Percentiles rank a stretch among this genome's conserved stretches.
These are phyloP conservation scores for Urophycis tenuis DNA, from an alignment of 2,797 vertebrate genomes.

Conservation along the genomic window DNA sequence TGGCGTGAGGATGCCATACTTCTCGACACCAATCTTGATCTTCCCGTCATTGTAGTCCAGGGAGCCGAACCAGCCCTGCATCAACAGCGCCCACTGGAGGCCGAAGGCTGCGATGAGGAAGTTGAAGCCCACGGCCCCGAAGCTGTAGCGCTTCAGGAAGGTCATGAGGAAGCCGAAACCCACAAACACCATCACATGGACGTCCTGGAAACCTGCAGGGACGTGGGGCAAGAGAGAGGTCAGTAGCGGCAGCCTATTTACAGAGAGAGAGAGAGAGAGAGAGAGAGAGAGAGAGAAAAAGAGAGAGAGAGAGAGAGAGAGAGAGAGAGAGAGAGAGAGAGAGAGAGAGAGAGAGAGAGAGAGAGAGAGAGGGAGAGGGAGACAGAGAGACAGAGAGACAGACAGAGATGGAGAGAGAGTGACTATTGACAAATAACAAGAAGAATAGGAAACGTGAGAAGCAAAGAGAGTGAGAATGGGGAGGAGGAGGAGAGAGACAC, in stretches of 20 bases:
- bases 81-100: slow-evolving; percentile 91
- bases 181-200: slow-evolving; percentile 97
- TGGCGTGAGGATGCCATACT: slow-evolving; percentile 59
- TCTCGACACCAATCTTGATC: slow-evolving; percentile 83
- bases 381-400: background rate
- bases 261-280: background rate
- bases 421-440: background rate
- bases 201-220: slow-evolving; percentile 89
- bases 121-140: slow-evolving; percentile 87
- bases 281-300: background rate
- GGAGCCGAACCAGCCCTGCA: slow-evolving; percentile 93
- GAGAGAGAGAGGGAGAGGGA: background rate
- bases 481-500: background rate
- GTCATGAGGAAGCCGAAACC: slow-evolving; percentile 98
- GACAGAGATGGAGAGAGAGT: background rate
- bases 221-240: too few species aligned
- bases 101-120: slow-evolving; percentile 92
- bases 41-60: slow-evolving; percentile 66
- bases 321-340: background rate
- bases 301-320: background rate
- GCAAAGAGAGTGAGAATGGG: background rate
- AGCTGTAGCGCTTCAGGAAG: slow-evolving; percentile 90
- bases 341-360: background rate
- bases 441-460: background rate
- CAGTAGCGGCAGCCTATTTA: too few species aligned